These are phyloP conservation scores for Malthinus seriepunctatus DNA, from an alignment of 2,888 invertebrate genomes.

Conservation along the genomic window DNA sequence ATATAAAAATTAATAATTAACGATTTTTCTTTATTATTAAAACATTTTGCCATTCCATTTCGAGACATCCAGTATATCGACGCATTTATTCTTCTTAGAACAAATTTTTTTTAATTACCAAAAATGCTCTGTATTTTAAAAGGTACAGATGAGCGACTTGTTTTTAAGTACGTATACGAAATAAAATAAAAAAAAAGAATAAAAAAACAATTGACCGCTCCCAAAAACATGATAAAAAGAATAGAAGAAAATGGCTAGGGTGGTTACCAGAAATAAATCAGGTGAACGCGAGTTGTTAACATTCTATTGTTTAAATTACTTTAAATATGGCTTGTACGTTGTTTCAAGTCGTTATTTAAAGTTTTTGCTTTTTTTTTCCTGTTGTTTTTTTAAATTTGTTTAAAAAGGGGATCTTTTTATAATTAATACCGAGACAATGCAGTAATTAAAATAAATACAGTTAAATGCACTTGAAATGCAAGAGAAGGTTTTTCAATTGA, in stretches of 20 bases:
- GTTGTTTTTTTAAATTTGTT: not conserved
- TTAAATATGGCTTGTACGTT: conserved; percentile 5
- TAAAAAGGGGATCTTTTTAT: not conserved
- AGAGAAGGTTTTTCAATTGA: too few species aligned
- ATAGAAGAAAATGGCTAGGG: conserved; percentile 42
- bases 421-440: conserved; percentile 1
- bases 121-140: too few species aligned
- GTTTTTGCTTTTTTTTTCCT: not conserved
- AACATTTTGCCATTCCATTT: too few species aligned
- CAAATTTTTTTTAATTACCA: too few species aligned
- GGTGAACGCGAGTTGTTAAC: conserved; percentile 43
- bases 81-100: too few species aligned
- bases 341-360: not conserved
- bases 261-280: conserved; percentile 45
- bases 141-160: not conserved
- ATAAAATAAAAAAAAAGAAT: conserved; percentile 38
- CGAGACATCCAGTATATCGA: too few species aligned
- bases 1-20: too few species aligned
- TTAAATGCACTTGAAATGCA: too few species aligned
- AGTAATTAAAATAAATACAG: not conserved
- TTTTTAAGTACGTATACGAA: conserved; percentile 18
- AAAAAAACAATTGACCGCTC: conserved; percentile 32
- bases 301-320: conserved; percentile 42
- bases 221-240: conserved; percentile 43
- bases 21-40: too few species aligned